Conservation (phyloP, 2,797 vertebrate species). For the Sciaenops ocellatus region DNA sequence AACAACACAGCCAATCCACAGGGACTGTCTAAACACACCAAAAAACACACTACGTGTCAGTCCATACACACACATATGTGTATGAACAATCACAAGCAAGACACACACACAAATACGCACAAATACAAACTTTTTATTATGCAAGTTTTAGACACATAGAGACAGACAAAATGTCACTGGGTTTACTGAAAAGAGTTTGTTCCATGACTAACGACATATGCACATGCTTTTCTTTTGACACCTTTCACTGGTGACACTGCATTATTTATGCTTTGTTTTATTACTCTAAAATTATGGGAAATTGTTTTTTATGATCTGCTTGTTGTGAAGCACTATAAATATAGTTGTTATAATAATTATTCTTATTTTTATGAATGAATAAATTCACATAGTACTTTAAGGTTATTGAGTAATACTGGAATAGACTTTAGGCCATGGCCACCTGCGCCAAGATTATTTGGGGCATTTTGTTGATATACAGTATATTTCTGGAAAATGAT, state of each 20-base stretch:
- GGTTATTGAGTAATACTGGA: neutral
- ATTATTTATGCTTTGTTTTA: too few species aligned
- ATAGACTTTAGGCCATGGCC: neutral
- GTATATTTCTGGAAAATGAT: neutral
- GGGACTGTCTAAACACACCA: neutral
- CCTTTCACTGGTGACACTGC: too few species aligned
- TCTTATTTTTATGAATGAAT: neutral
- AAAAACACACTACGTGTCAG: neutral
- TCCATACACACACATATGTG: neutral
- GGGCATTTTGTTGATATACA: neutral
- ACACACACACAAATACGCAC: neutral
- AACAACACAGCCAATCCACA: neutral
- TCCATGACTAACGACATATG: neutral
- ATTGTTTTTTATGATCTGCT: too few species aligned
- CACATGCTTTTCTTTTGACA: too few species aligned
- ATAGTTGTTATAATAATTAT: too few species aligned
- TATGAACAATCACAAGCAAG: neutral
- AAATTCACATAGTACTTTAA: neutral
- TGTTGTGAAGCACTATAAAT: too few species aligned
- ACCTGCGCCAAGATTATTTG: neutral
- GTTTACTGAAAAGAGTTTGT: neutral
- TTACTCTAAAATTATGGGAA: too few species aligned
- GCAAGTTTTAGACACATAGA: neutral
- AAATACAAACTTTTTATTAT: neutral
- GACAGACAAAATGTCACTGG: slow-evolving; percentile 11